Base-by-base conservation (phyloP, 2,888 invertebrate genomes). In the Isotomurus palustris region DNA sequence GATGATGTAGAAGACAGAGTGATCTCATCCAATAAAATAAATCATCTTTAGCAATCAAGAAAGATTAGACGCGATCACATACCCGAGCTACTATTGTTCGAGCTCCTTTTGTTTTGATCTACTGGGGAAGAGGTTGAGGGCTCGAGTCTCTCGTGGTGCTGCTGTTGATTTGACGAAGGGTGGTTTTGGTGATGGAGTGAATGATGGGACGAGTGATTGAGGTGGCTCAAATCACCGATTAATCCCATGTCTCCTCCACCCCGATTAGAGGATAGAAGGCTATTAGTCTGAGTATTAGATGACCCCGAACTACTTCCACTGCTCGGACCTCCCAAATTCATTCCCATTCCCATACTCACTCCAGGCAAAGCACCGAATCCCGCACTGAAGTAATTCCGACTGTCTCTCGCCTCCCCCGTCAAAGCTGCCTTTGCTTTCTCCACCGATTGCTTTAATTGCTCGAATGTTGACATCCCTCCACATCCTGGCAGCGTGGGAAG, bases 361-460 rank as follows among this genome's bases (percentile, higher is more conserved):
- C 27, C 56, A 38, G 61, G 58, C 47, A 60, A 35, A 28, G 60
- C 53, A 41, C 60, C 64, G 53, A 69, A 68, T 58, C 66, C 66
- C 27, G 69, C 69, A 62, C 67, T 66, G 51, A 69, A 69, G 47
- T 69, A 69, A 56, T 67, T 69, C 36, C 69, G 41, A 10, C 56
- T 58, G 53, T 65, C 67, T 38, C 62, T 54, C 2, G 64, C 67
- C 44, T 69, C 69, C 0, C 66, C 69, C 38, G 58, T 66, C 45
- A 91, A 78, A 0, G 89, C 91, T 1, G 90, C 90, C 74, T 91
- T 91, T 41, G 91, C 91, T 74, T 91, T 91, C 74, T 91, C 91
- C 41, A 91, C 90, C 73, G 89, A 89, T 75, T 91, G 91, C 72
- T 91, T 91, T 62, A 91, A 78, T 74, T 91, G 90, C 73, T 91